A percentile compares a stretch with the other conserved stretches of the same genome.
Conservation (phyloP, 2,888 invertebrate species). For the Hoplodrina blanda region DNA sequence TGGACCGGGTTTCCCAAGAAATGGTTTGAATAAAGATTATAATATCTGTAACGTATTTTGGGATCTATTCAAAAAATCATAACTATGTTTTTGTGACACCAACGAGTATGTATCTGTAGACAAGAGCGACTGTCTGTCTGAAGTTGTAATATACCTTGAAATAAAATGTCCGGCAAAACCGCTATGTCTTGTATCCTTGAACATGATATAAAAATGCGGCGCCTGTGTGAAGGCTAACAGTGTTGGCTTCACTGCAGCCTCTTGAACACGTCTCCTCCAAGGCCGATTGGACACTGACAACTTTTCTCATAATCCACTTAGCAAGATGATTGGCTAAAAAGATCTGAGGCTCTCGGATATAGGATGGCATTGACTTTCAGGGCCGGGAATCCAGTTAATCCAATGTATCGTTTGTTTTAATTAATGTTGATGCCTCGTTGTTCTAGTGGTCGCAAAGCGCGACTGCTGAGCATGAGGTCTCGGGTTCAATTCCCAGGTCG, state of each 20-base stretch:
- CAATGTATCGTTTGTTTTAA: neutral
- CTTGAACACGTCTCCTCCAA: slow-evolving; percentile 73
- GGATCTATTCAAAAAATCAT: no score
- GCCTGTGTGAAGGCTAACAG: slow-evolving; percentile 48
- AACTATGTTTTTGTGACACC: no score
- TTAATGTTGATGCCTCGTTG: no score
- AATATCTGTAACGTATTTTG: no score
- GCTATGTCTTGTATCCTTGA: slow-evolving; percentile 38
- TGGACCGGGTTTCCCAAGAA: no score
- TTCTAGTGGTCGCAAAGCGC: no score
- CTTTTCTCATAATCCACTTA: slow-evolving; percentile 40
- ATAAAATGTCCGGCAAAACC: slow-evolving; percentile 2
- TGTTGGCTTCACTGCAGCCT: slow-evolving; percentile 71
- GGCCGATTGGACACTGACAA: slow-evolving; percentile 56
- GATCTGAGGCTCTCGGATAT: slow-evolving; percentile 7
- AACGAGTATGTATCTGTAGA: no score
- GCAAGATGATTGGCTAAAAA: slow-evolving; percentile 22
- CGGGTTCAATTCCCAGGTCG: no score
- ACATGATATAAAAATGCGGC: slow-evolving; percentile 48
- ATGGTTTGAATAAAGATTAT: no score
- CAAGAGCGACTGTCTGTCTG: no score
- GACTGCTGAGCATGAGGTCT: no score
- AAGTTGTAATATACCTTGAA: no score
- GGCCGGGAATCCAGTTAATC: neutral
- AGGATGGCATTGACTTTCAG: neutral